Conservation (phyloP, 1,140 invertebrate genomes). For the Cherax destructor region DNA sequence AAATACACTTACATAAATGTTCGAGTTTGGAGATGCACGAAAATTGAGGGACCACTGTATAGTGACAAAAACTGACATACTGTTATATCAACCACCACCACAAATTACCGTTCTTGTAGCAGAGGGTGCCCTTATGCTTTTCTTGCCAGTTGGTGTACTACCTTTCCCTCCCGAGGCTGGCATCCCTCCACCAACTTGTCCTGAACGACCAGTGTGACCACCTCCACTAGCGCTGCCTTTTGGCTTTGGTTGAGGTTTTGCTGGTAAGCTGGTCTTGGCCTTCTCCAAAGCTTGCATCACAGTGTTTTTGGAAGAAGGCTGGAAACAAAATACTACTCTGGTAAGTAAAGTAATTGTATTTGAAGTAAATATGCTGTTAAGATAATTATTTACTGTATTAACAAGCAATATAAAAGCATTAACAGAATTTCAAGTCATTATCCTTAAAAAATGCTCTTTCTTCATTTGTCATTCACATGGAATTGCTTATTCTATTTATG, state of each 20-base stretch:
- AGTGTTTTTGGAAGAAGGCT: constrained; percentile 88
- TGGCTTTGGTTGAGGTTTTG: constrained; percentile 82
- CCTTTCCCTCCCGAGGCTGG: constrained; percentile 55
- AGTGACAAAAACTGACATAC: neutral
- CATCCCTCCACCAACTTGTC: constrained; percentile 9
- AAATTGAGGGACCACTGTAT: no score
- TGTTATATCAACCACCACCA: neutral
- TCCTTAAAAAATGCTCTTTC: no score
- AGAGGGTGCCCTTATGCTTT: constrained; percentile 43
- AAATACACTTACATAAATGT: no score
- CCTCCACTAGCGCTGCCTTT: constrained; percentile 44
- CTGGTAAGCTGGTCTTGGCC: constrained; percentile 87
- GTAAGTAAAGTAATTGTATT: no score
- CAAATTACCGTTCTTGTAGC: constrained; percentile 53
- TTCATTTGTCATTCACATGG: no score
- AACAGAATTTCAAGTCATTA: no score
- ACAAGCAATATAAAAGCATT: no score
- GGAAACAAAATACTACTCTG: neutral
- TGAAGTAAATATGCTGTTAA: no score
- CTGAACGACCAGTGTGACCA: constrained; percentile 3
- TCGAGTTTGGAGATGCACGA: no score
- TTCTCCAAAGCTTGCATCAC: constrained; percentile 90
- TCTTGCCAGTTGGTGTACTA: constrained; percentile 36
- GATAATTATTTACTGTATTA: no score
- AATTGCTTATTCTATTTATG: no score